phyloP scores from a whole-genome alignment of 1,140 invertebrate genomes.

The Drosophila grimshawi region DNA sequence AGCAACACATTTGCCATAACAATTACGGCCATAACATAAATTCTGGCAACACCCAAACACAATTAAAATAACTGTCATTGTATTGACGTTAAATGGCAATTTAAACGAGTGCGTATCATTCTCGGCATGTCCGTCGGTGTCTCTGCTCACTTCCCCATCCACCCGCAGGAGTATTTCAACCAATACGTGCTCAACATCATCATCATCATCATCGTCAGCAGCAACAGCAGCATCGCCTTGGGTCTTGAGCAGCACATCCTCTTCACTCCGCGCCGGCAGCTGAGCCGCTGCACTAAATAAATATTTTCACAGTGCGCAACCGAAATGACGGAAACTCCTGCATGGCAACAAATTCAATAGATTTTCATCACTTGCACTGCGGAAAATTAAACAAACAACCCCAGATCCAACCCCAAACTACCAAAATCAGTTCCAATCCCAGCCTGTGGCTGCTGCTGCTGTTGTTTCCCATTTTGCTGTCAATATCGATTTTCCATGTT shows the following conservation, averaged over 20 bases:
- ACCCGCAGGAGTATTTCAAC: slow-evolving; percentile 33
- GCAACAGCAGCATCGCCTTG: slow-evolving; percentile 32
- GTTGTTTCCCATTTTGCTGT: slow-evolving; percentile 25
- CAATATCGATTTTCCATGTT: slow-evolving; percentile 70
- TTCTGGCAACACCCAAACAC: slow-evolving; percentile 75
- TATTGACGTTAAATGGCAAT: slow-evolving; percentile 84
- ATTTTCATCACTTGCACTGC: slow-evolving; percentile 79
- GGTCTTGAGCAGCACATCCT: slow-evolving; percentile 52
- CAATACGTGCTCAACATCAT: slow-evolving; percentile 3
- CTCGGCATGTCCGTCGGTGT: slow-evolving; percentile 41
- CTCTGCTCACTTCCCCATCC: not conserved
- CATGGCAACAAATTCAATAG: slow-evolving; percentile 72
- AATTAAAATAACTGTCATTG: slow-evolving; percentile 84
- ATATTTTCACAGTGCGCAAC: slow-evolving; percentile 64
- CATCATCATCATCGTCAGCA: slow-evolving; percentile 8
- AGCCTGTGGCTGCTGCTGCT: slow-evolving; percentile 12
- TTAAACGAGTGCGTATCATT: slow-evolving; percentile 82
- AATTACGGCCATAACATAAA: slow-evolving; percentile 78
- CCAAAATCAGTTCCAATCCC: slow-evolving; percentile 25
- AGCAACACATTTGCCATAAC: slow-evolving; percentile 56
- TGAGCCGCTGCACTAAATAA: slow-evolving; percentile 58
- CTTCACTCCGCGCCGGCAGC: slow-evolving; percentile 57
- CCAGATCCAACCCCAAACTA: slow-evolving; percentile 43
- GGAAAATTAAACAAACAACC: slow-evolving; percentile 82
- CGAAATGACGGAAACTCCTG: slow-evolving; percentile 44